Percentiles rank a stretch among this genome's conserved stretches.
These are phyloP conservation scores for Cossypha heuglini DNA, from an alignment of 2,797 vertebrate species.

Conservation along the genomic window DNA sequence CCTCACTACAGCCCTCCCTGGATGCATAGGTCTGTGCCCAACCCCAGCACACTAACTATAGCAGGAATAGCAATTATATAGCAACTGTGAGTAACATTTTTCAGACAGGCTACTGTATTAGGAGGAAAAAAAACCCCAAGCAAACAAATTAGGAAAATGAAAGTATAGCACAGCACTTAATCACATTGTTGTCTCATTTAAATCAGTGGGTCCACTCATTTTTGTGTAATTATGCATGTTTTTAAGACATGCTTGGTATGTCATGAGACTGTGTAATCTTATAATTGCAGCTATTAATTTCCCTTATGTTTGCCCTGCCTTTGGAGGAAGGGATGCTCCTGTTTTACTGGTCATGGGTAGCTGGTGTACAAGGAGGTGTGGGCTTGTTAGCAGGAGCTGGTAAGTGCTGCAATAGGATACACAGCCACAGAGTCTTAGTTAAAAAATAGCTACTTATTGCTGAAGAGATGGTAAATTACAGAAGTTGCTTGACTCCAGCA, in stretches of 20 bases:
- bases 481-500: neutral
- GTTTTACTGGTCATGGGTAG: neutral
- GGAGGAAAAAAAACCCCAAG: neutral
- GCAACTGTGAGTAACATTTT: neutral
- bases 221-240: slow-evolving; percentile 29
- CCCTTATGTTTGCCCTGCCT: neutral
- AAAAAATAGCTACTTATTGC: neutral
- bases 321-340: neutral
- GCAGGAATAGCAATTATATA: slow-evolving; percentile 6
- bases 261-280: slow-evolving; percentile 16
- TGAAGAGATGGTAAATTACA: neutral
- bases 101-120: neutral
- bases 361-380: neutral
- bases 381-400: neutral
- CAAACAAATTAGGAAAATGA: slow-evolving; percentile 35
- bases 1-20: neutral
- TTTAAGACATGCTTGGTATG: slow-evolving; percentile 19
- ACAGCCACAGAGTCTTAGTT: neutral
- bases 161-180: slow-evolving; percentile 15
- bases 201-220: neutral
- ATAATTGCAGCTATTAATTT: slow-evolving; percentile 26
- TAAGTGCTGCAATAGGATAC: neutral
- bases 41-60: neutral
- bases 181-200: slow-evolving; percentile 16
- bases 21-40: neutral